Evolutionary conservation across 1,140 invertebrate species (phyloP), one percentile per base, ranked within the genome.

Genomic region (Zaprionus taronus): DNA sequence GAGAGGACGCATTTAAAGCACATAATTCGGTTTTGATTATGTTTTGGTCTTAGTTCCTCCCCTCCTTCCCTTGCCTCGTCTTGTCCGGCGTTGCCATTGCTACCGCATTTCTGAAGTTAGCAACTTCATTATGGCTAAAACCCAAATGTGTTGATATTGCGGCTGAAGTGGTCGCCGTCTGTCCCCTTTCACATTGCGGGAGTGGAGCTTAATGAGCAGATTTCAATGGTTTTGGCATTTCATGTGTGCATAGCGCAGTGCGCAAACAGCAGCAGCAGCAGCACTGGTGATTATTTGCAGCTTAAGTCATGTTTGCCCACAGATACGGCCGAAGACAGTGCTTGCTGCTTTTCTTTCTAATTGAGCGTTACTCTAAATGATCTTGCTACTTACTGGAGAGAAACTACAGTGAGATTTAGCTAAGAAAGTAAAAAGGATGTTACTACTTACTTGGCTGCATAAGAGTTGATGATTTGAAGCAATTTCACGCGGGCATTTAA

Each of bases 11-110:
- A 90, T 90, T 90, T 90, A 90, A 90, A 90, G 85, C 77, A 90
- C 86, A 91, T 90, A 90, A 90, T 90, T 90, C 82, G 85, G 85
- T 90, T 90, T 90, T 90, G 85, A 90, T 90, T 90, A 90, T 90
- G 85, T 91, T 90, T 90, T 91, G 86, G 85, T 83, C 77, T 83
- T 73, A 86, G 72, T 69, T 65, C 60, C 68, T n/a, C 5, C 3
- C 15, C 47, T 20, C 12, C 17, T 4, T n/a, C 17, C 14, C 4
- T 4, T 11, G 4, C 7, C 14, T 1, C n/a, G 0, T 17, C 55
- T 1, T 38, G 41, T 31, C 14, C 28, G 17, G 20, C 15, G 44
- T 51, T 74, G 58, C 69, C 82, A 53, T 80, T 66, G 64, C 83
- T 57, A 57, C 63, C 77, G 69, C 73, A 86, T 78, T 87, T 81